Conservation (phyloP, 2,797 vertebrate genomes). For the Eospalax fontanierii region DNA sequence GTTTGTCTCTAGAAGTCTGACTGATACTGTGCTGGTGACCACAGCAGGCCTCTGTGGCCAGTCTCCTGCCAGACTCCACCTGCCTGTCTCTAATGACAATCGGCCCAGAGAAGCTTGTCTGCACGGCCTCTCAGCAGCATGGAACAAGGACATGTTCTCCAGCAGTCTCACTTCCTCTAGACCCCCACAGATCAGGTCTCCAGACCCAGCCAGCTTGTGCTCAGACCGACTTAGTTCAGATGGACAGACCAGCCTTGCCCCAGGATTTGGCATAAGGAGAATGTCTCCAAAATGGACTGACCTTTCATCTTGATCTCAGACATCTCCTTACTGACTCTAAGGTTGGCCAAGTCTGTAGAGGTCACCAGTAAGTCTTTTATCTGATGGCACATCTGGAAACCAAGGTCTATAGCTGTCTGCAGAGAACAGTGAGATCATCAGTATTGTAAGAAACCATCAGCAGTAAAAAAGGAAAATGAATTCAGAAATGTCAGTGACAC, state of each 20-base stretch:
- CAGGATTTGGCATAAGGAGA: neutral
- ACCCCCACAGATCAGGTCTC: neutral
- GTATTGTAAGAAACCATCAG: neutral
- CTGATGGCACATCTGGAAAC: neutral
- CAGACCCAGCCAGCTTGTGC: neutral
- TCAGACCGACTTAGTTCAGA: neutral
- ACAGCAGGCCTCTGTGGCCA: neutral
- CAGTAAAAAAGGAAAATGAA: too few species aligned
- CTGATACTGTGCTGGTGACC: too few species aligned
- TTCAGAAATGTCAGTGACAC: neutral
- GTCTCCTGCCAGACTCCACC: neutral
- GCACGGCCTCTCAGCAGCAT: neutral
- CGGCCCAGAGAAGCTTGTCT: neutral
- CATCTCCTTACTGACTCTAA: neutral
- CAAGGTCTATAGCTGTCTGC: neutral
- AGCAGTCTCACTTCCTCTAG: neutral
- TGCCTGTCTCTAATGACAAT: neutral
- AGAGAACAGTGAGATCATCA: neutral
- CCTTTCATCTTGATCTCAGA: neutral
- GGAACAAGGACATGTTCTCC: accelerated
- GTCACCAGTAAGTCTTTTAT: neutral
- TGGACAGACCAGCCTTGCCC: neutral
- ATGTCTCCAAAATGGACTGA: neutral
- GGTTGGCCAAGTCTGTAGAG: neutral
- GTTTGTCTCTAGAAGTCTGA: neutral